phyloP scores from a whole-genome alignment of 2,888 invertebrate genomes.

The Nemapogon koenigi region DNA sequence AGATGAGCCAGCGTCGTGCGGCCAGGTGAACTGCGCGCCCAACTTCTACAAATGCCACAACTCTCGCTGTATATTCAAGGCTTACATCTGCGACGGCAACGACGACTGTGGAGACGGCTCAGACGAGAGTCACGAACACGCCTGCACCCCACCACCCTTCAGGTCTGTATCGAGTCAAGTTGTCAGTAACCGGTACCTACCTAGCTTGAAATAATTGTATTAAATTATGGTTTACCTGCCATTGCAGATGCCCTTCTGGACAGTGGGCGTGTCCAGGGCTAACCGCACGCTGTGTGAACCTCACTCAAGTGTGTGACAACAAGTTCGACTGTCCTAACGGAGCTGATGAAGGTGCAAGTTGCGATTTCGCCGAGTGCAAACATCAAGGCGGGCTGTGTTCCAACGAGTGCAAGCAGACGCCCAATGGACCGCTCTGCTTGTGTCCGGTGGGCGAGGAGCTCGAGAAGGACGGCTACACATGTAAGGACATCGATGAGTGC shows the following conservation, averaged over 20 bases:
- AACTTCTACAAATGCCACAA: constrained; percentile 87
- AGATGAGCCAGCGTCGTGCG: constrained; percentile 87
- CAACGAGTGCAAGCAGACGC: constrained; percentile 86
- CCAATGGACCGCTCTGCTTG: constrained; percentile 85
- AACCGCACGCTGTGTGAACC: constrained; percentile 82
- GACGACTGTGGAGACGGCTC: constrained; percentile 93
- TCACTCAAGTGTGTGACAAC: constrained; percentile 88
- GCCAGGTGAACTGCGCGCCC: constrained; percentile 75
- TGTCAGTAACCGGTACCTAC: no score
- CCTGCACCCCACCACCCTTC: constrained; percentile 80
- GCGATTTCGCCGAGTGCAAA: constrained; percentile 82
- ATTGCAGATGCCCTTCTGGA: constrained; percentile 71
- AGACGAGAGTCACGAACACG: constrained; percentile 84
- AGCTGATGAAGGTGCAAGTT: constrained; percentile 88
- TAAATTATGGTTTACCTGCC: no score
- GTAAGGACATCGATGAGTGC: constrained; percentile 88
- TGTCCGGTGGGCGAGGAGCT: constrained; percentile 91
- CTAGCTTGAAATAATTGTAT: no score
- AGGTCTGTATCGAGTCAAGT: no score
- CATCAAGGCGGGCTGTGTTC: constrained; percentile 81
- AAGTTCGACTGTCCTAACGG: constrained; percentile 92
- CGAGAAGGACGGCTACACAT: constrained; percentile 69
- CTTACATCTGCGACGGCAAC: constrained; percentile 92
- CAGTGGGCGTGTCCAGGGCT: constrained; percentile 90
- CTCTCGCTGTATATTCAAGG: constrained; percentile 87